A percentile compares a stretch with the other conserved stretches of the same genome.
Conservation (phyloP, 2,113 vertebrate species). For the Glaucomys volans region DNA sequence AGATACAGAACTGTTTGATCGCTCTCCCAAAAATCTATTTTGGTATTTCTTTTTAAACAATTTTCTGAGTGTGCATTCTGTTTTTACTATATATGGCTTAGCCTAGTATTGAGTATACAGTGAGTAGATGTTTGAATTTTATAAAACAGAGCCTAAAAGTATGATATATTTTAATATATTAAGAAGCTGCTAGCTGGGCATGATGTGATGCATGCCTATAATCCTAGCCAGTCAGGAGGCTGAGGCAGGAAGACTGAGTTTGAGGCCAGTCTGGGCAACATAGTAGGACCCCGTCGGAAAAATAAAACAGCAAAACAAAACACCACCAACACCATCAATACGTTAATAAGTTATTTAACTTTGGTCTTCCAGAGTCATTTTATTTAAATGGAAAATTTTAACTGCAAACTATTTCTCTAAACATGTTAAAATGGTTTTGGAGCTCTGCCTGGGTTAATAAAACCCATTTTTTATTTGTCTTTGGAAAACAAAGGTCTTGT, state of each 20-base stretch:
- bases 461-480: slow-evolving; percentile 45
- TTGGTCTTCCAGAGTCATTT: neutral
- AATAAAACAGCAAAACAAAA: too few species aligned
- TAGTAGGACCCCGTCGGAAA: neutral
- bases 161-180: neutral
- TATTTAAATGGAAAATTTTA: slow-evolving; percentile 18
- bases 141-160: neutral
- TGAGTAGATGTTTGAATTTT: neutral
- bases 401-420: neutral
- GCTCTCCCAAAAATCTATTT: neutral
- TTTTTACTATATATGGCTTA: neutral
- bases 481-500: neutral
- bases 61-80: neutral
- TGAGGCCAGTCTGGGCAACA: neutral
- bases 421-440: neutral
- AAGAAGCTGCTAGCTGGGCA: neutral
- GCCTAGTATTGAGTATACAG: neutral
- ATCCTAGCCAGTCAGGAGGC: neutral
- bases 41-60: slow-evolving; percentile 36
- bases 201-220: neutral
- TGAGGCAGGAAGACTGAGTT: neutral
- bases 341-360: neutral
- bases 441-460: neutral
- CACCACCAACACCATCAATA: too few species aligned
- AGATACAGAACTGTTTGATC: neutral